A percentile compares a stretch with the other conserved stretches of the same genome.
Evolutionary conservation across 2,113 vertebrate species (phyloP).

Genomic region (Ptychochromis oligacanthus): DNA sequence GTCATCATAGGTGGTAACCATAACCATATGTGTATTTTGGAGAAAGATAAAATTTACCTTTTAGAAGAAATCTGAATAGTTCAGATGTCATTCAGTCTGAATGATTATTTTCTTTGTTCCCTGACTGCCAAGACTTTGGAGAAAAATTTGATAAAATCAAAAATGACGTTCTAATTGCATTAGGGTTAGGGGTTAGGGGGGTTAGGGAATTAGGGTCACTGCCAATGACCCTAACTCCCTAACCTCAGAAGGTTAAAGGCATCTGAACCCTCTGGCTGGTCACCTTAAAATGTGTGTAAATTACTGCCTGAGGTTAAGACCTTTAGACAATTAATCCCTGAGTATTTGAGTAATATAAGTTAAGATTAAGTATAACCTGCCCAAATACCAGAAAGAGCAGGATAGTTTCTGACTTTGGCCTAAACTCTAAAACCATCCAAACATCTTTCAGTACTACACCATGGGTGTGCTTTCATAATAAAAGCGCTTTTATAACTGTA

Average conservation of each 20-base stretch:
- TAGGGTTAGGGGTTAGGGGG: fast-evolving
- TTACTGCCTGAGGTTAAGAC: too few relatives aligned
- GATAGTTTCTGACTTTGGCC: not conserved
- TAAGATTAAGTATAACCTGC: too few relatives aligned
- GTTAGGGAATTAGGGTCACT: fast-evolving
- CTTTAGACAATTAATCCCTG: too few relatives aligned
- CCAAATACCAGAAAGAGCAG: not conserved
- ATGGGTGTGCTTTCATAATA: fast-evolving
- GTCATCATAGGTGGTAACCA: too few relatives aligned
- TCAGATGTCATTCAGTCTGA: not conserved
- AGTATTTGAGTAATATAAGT: too few relatives aligned
- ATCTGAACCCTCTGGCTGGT: not conserved
- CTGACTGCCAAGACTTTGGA: not conserved
- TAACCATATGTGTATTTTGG: too few relatives aligned
- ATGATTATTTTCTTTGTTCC: not conserved
- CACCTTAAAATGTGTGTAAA: too few relatives aligned
- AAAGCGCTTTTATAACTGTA: not conserved
- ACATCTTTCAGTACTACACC: not conserved
- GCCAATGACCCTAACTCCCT: fast-evolving
- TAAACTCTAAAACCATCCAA: not conserved
- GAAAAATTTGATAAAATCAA: not conserved
- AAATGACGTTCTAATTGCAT: not conserved
- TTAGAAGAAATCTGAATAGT: not conserved
- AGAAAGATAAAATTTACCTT: too few relatives aligned
- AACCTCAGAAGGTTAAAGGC: not conserved